Base-by-base conservation (phyloP, 1,140 invertebrate species). In the Diabrotica virgifera region DNA sequence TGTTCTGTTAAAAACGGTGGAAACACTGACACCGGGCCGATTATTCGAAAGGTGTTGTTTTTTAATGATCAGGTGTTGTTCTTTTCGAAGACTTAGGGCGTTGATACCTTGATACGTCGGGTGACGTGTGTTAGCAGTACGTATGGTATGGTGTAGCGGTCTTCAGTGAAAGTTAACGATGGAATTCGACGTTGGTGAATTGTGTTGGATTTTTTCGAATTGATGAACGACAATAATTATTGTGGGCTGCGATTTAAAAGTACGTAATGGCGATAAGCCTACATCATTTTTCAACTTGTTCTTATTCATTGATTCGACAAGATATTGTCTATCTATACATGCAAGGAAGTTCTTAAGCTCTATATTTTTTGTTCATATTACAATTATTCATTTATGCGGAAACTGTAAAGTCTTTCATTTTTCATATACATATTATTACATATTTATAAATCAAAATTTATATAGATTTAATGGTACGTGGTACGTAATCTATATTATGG, bases 201-300 rank as follows among this genome's bases (percentile, higher is more conserved):
- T 24, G 24, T 24, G 5, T 46, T 46, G 40, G 40, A 46, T 46
- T 46, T 10, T 46, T 46, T 46, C 8, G n/a, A 46, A 10, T 46
- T 46, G 40, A 46, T 46, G 40, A 46, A 46, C 40, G 40, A 46
- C 40, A n/a, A 46, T 46, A 46, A 46, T 46, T 46, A 46, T 46
- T 46, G 40, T 46, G 40, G n/a, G 8, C n/a, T 46, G 40, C 8
- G n/a, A 46, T 46, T 46, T 8, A 46, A 46, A 46, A 46, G 40
- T 46, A 46, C 8, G 40, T 46, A 46, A 46, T 5, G n/a, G 8
- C 40, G 40, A 8, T 8, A 10, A 46, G n/a, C n/a, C n/a, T 8
- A 24, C 24, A 24, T 24, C 1, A 2, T 24, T 24, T 24, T 24
- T 2, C 1, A 24, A 24, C 1, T 24, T 24, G 24, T 24, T 24